Evolutionary conservation across 2,888 invertebrate species (phyloP), one percentile per base, ranked within the genome.

Genomic region (Cephus spinipes): DNA sequence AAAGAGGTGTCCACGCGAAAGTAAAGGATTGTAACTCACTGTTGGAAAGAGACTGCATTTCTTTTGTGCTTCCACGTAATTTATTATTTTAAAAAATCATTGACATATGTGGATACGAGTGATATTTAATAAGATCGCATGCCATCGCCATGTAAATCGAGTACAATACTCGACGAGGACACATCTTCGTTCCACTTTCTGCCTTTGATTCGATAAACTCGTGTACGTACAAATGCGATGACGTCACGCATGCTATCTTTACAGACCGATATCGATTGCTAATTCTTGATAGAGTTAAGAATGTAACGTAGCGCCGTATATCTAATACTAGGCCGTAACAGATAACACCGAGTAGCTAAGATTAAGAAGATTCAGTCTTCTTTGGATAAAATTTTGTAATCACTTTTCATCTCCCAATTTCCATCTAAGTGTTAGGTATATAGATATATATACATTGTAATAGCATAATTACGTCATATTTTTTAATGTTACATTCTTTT

Each of bases 281-380:
- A 87, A 87, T 87, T 84, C 83, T 87, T 86, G 84, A 84, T 86
- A 85, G 86, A 82, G 77, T 82, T 88, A 87, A 86, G 84, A 82
- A 81, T 85, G 81, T 87, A 85, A 79, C 77, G 83, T 35, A 12
- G 35, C 12, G 12, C 35, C 83, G 83, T 88, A 87, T 85, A 85
- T 87, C 86, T 86, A 40, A 40, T 23, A 40, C 23, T 69, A 68
- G 73, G 75, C 40, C 69, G 73, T 76, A 69, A 36, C 74, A 74
- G 71, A 35, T 74, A 40, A 40, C 40, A 40, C 40, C 40, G 40
- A 40, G 40, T 40, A 40, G 40, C 15, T 40, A 40, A 23, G 15
- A 40, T 40, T 40, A 40, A 40, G 12, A 40, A 15, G 6, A 40
- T 40, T 40, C 40, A 40, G 23, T 40, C 40, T 40, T 40, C 15